Evolutionary conservation across 2,888 invertebrate species (phyloP).

Genomic region (Gastracanthus pulcherrimus): DNA sequence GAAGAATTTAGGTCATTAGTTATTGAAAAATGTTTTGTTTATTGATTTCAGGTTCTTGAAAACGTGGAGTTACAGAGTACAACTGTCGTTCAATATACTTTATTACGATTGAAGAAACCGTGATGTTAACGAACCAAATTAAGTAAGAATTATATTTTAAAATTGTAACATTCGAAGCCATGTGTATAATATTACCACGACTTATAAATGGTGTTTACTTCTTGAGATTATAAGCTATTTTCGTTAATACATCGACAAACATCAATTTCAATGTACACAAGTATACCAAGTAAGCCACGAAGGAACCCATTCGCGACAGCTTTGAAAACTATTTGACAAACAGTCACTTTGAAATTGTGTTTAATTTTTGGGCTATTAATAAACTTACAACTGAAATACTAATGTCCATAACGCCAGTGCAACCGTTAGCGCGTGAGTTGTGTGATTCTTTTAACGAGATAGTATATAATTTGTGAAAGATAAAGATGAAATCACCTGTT

Average conservation of each 20-base stretch:
- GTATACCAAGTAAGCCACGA: not conserved
- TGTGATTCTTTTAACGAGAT: constrained; percentile 7
- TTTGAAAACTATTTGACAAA: constrained; percentile 28
- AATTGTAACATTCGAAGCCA: constrained; percentile 12
- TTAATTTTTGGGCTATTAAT: not conserved
- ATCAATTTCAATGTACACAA: not conserved
- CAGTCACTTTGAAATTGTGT: constrained; percentile 33
- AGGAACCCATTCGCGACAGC: not conserved
- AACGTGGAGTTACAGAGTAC: constrained; percentile 27
- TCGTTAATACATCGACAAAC: not conserved
- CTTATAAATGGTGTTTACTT: not conserved
- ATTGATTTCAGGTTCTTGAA: constrained; percentile 52
- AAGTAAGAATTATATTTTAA: constrained; percentile 42
- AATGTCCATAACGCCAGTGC: not conserved
- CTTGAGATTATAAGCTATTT: constrained; percentile 1
- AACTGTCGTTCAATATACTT: constrained; percentile 19
- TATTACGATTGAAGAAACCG: constrained; percentile 11
- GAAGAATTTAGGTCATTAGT: not conserved
- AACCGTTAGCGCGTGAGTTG: not conserved
- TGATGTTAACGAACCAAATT: constrained; percentile 24
- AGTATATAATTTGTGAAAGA: constrained; percentile 8
- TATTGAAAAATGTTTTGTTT: not conserved
- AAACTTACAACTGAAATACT: not conserved
- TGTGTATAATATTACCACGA: constrained; percentile 14
- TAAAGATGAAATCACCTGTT: not conserved